These are phyloP conservation scores for Trachelus troglodyta DNA, from an alignment of 2,888 invertebrate species.

Conservation along the genomic window DNA sequence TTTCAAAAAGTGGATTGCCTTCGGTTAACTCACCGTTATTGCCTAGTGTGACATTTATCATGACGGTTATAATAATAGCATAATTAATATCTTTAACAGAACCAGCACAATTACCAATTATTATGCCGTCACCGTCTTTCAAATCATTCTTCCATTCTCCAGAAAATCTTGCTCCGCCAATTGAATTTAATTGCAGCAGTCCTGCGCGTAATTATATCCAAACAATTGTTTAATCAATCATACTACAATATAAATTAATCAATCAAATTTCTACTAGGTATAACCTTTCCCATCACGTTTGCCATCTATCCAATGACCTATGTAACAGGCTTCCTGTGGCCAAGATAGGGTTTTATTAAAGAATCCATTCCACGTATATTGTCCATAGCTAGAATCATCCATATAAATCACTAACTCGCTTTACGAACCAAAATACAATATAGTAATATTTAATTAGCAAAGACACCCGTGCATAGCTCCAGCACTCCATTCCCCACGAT, in stretches of 20 bases:
- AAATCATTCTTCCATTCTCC: conserved; percentile 70
- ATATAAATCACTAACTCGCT: not conserved
- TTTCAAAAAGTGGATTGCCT: conserved; percentile 68
- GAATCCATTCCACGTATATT: conserved; percentile 71
- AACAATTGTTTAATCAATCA: conserved; percentile 10
- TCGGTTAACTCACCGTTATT: conserved; percentile 70
- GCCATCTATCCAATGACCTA: conserved; percentile 71
- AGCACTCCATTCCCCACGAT: conserved; percentile 72
- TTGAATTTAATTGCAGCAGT: conserved; percentile 67
- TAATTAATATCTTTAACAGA: not conserved
- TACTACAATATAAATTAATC: not conserved
- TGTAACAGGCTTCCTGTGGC: conserved; percentile 69
- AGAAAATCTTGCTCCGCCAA: conserved; percentile 70
- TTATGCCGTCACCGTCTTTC: conserved; percentile 70
- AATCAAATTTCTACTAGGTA: conserved; percentile 32
- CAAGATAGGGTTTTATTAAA: conserved; percentile 69
- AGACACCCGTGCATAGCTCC: conserved; percentile 69
- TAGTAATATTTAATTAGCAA: not conserved
- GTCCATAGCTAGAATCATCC: conserved; percentile 63
- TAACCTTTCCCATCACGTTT: conserved; percentile 69
- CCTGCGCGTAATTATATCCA: conserved; percentile 39
- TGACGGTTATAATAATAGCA: not conserved
- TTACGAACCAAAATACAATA: not conserved
- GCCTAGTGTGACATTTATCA: conserved; percentile 58
- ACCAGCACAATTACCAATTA: conserved; percentile 35